Evolutionary conservation across 2,797 vertebrate genomes (phyloP), one percentile per base, ranked within the genome.

Genomic region (Phrynocephalus guinanensis): DNA sequence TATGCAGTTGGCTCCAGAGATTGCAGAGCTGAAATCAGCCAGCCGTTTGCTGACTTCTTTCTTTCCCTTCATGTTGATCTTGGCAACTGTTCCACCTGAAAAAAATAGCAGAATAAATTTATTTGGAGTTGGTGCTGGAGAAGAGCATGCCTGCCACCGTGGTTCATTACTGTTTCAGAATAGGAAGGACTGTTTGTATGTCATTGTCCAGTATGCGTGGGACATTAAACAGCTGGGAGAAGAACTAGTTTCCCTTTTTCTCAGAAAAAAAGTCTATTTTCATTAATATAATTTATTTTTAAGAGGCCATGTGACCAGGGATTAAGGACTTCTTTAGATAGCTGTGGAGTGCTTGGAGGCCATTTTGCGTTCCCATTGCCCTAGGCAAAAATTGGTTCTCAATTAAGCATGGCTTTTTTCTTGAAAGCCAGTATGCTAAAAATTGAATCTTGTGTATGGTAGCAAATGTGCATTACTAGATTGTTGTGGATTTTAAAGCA

Each of bases 1-100:
- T 96, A 91, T 93, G 94, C 95, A 92, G 95, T 95, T 94, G 94
- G 93, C 92, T 92, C 95, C 91, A 28, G 84, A 91, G 89, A 95
- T 91, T 91, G 92, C 91, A 94, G 95, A 91, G 95, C 94, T 94
- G 95, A 92, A 93, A 88, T 88, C 93, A 92, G 95, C 88, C 95
- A 94, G 93, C 92, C 94, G 85, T 1, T 85, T 92, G 93, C 92
- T 94, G 78, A 93, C 93, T 93, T 92, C 90, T 96, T 90, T 93
- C 78, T 86, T 81, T 90, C 81, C 79, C 91, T 86, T 93, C 90
- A 89, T 91, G 76, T 86, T 90, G 28, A 90, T 95, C 84, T 94
- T 76, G 60, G 30, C 60, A 85, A 91, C 94, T 94, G 95, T 96
- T 75, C 95, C 95, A 96, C 95, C 95, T 92, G 92, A 91, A 94